Evolutionary conservation across 2,888 invertebrate species (phyloP), one percentile per base, ranked within the genome.

Genomic region (Lasius platythorax): DNA sequence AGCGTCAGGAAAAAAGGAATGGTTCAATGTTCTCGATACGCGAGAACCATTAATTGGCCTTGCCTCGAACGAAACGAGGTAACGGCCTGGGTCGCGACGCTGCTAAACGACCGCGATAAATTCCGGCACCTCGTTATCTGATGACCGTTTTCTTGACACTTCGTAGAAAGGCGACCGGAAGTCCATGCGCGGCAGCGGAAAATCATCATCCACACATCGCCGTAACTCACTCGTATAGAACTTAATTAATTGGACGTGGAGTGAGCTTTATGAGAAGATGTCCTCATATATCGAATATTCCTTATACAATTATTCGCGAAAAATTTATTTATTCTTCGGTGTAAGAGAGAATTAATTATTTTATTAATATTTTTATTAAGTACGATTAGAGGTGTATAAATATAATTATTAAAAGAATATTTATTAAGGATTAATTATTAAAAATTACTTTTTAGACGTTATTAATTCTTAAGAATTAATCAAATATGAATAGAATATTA

Each of bases 21-120:
- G 85, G 68, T 87, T 86, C 87, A 86, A 86, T 67, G 88, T 85
- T 90, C 87, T 43, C 81, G 43, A 9, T 72, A 58, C 63, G 37
- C 33, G 73, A 72, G 66, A 61, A 40, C 37, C 37, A 85, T 83
- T 89, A 89, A 89, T 89, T 83, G 81, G 76, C 83, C 75, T 84
- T 75, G 88, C 68, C 53, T 23, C 89, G 68, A 85, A 79, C 68
- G 82, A 76, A 88, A 88, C 85, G 85, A 87, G 83, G 50, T 87
- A 89, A 89, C 85, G 82, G 86, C 83, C 76, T 66, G 82, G 28
- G 63, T 46, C 76, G 70, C 23, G 37, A 67, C 82, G 75, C 58
- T 61, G 68, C 82, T 81, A 46, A 82, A 83, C 61, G 83, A 84
- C 84, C 85, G 84, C 85, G 83, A 88, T 88, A 88, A 89, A 89